Evolutionary conservation across 2,888 invertebrate genomes (phyloP).

Genomic region (Torymus tubicola): DNA sequence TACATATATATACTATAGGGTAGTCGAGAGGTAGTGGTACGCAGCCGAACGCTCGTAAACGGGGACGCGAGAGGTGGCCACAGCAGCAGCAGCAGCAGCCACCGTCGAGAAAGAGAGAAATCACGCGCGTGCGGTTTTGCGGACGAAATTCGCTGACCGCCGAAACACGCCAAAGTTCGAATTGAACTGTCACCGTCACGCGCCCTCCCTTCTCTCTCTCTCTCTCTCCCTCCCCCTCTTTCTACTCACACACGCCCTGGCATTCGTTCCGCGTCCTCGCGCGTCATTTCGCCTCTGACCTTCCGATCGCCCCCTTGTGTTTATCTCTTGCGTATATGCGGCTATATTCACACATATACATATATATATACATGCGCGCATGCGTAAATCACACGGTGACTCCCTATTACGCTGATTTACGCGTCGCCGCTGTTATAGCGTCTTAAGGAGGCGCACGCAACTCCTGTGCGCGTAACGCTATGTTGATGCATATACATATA

Average conservation of each 20-base stretch:
- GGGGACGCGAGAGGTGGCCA: not conserved
- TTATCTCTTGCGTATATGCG: too few species aligned
- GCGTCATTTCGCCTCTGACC: conserved; percentile 41
- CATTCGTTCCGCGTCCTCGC: conserved; percentile 60
- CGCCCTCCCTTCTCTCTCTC: not conserved
- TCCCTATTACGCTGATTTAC: conserved; percentile 54
- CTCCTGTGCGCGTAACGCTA: conserved; percentile 14
- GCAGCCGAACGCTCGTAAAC: not conserved
- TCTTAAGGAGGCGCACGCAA: conserved; percentile 12
- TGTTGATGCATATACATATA: too few species aligned
- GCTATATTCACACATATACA: not conserved
- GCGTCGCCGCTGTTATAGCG: not conserved
- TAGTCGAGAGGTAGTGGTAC: not conserved
- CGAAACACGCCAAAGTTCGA: conserved; percentile 74
- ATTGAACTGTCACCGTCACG: conserved; percentile 76
- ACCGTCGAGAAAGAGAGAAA: conserved; percentile 70
- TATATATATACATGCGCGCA: not conserved
- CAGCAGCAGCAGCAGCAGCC: not conserved
- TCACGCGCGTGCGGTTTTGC: conserved; percentile 74
- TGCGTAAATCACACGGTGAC: conserved; percentile 44
- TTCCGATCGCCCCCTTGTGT: not conserved
- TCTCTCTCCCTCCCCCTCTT: not conserved
- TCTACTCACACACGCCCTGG: conserved; percentile 6
- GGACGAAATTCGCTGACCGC: conserved; percentile 74
- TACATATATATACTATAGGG: too few species aligned